Percentiles rank a stretch among this genome's conserved stretches.
These are phyloP conservation scores for Drosophila mimica DNA, from an alignment of 2,888 invertebrate genomes.

Conservation along the genomic window DNA sequence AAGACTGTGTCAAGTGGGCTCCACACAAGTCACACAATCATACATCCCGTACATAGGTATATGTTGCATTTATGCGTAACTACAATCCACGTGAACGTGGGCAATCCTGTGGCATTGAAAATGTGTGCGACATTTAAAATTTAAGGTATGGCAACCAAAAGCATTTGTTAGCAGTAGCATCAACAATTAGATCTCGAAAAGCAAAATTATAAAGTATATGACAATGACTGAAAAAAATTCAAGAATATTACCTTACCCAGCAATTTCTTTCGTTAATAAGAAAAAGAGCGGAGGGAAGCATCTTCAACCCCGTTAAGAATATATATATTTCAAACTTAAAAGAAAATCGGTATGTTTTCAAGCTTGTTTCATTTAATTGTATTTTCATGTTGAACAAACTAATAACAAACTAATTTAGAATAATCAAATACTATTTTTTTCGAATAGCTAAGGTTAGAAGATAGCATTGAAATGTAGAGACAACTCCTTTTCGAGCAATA, in stretches of 20 bases:
- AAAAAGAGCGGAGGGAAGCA: not conserved
- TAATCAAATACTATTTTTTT: no score
- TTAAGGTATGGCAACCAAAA: not conserved
- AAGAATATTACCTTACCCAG: no score
- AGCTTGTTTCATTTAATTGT: not conserved
- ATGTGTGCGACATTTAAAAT: not conserved
- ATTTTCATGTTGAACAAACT: not conserved
- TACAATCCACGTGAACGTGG: not conserved
- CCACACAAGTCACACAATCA: conserved; percentile 2
- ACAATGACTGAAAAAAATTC: not conserved
- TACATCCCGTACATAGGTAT: not conserved
- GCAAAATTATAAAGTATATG: not conserved
- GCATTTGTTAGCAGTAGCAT: not conserved
- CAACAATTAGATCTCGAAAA: not conserved
- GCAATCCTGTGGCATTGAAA: conserved; percentile 29
- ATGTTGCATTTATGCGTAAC: not conserved
- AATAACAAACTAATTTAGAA: not conserved
- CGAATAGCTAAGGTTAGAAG: not conserved
- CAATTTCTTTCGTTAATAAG: not conserved
- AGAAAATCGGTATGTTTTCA: not conserved
- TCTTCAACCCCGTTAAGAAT: not conserved
- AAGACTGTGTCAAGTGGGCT: conserved; percentile 44
- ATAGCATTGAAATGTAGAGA: no score
- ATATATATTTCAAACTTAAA: not conserved
- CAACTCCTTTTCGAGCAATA: no score